Evolutionary conservation across 2,797 vertebrate genomes (phyloP).

Genomic region (Microctenopoma steveboyesi): DNA sequence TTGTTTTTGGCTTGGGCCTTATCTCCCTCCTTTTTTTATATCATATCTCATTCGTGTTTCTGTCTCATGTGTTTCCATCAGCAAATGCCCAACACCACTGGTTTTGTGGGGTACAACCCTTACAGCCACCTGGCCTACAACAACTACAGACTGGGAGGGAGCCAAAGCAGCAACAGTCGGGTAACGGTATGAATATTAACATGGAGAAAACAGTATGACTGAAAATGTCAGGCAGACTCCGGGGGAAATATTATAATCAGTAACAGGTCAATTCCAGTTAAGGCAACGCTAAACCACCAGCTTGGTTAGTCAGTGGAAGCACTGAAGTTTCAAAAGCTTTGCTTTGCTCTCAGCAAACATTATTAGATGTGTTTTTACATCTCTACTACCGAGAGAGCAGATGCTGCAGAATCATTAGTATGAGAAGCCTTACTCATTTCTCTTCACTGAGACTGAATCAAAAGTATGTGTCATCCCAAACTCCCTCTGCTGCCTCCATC

Average conservation of each 20-base stretch:
- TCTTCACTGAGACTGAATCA: constrained; percentile 29
- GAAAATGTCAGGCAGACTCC: constrained; percentile 4
- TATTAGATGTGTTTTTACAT: constrained; percentile 19
- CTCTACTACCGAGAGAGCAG: constrained; percentile 20
- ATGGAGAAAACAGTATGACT: constrained; percentile 17
- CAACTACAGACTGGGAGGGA: constrained; percentile 99
- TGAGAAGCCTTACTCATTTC: constrained; percentile 15
- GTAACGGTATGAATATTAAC: constrained; percentile 93
- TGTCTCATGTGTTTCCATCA: constrained; percentile 99
- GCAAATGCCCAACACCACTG: constrained; percentile 99
- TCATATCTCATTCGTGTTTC: constrained; percentile 96
- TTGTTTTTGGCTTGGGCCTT: constrained; percentile 6
- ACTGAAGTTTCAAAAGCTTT: constrained; percentile 16
- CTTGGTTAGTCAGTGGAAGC: neutral
- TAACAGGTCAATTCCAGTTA: neutral
- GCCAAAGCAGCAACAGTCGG: constrained; percentile 99
- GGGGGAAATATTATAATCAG: constrained; percentile 7
- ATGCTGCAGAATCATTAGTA: constrained; percentile 9
- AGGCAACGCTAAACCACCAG: neutral
- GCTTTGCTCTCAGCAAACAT: constrained; percentile 26
- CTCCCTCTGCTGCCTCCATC: constrained; percentile 51
- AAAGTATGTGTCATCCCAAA: constrained; percentile 40
- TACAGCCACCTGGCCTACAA: constrained; percentile 99
- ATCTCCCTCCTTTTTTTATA: constrained; percentile 82
- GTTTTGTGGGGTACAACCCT: constrained; percentile 99